These are phyloP conservation scores for Andrena chrysosceles DNA, from an alignment of 2,888 invertebrate genomes.

Conservation along the genomic window DNA sequence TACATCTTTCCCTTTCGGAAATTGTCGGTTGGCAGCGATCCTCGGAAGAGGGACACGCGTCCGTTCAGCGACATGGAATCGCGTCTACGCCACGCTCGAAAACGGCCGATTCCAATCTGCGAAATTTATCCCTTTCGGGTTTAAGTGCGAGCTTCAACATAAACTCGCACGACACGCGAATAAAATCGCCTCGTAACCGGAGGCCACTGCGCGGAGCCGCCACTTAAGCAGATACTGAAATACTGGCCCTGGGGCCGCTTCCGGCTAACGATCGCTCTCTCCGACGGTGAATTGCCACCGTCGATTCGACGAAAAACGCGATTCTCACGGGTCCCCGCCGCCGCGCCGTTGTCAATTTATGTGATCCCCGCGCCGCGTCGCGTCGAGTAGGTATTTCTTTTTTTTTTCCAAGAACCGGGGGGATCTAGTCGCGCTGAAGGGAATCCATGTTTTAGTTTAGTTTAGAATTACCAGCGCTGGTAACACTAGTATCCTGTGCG, in stretches of 20 bases:
- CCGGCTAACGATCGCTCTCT: slow-evolving; percentile 60
- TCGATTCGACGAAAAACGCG: slow-evolving; percentile 51
- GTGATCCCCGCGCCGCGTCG: slow-evolving; percentile 13
- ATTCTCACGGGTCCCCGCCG: slow-evolving; percentile 22
- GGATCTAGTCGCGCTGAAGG: slow-evolving; percentile 36
- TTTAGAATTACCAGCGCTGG: slow-evolving; percentile 52
- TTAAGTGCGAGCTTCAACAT: slow-evolving; percentile 62
- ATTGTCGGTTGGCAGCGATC: slow-evolving; percentile 40
- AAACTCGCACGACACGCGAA: slow-evolving; percentile 70
- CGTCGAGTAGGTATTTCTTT: background rate
- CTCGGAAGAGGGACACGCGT: slow-evolving; percentile 4
- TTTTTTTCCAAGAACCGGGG: background rate
- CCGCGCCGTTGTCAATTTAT: slow-evolving; percentile 42
- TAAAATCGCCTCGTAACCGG: slow-evolving; percentile 56
- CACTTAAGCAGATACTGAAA: slow-evolving; percentile 67
- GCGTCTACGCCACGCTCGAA: slow-evolving; percentile 31
- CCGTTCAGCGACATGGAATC: slow-evolving; percentile 41
- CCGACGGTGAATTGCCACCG: slow-evolving; percentile 55
- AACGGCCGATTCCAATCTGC: slow-evolving; percentile 67
- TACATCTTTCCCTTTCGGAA: slow-evolving; percentile 3
- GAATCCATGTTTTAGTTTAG: slow-evolving; percentile 57
- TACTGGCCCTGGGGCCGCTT: slow-evolving; percentile 55
- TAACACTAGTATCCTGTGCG: slow-evolving; percentile 57
- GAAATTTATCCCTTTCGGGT: slow-evolving; percentile 66
- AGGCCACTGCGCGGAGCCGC: slow-evolving; percentile 42